These are phyloP conservation scores for Hipparchia sbordonii DNA, from an alignment of 2,888 invertebrate species.

Conservation along the genomic window DNA sequence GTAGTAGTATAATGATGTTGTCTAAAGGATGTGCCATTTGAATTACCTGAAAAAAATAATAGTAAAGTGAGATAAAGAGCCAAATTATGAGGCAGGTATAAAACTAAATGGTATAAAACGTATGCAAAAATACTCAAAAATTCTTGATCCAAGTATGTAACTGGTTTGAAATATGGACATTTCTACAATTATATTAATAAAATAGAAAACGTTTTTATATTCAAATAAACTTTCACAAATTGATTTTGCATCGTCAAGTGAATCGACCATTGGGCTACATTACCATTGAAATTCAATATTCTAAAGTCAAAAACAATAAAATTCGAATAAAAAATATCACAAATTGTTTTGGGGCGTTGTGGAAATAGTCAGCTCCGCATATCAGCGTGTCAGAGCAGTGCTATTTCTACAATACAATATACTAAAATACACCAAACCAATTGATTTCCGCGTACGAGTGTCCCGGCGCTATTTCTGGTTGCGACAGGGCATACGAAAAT, in stretches of 20 bases:
- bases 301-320: too few relatives aligned
- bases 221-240: neutral
- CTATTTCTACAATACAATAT: conserved; percentile 53
- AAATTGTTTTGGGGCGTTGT: neutral
- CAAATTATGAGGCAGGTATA: neutral
- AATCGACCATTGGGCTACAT: too few relatives aligned
- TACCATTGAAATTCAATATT: too few relatives aligned
- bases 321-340: too few relatives aligned
- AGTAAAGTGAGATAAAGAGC: neutral
- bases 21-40: neutral
- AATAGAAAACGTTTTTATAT: too few relatives aligned
- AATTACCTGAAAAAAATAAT: conserved; percentile 11
- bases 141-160: too few relatives aligned
- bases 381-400: conserved; percentile 27
- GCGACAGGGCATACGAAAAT: conserved; percentile 15
- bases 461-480: conserved; percentile 53
- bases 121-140: too few relatives aligned
- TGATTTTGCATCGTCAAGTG: too few relatives aligned
- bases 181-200: too few relatives aligned
- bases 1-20: neutral
- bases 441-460: conserved; percentile 58
- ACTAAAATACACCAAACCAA: conserved; percentile 44
- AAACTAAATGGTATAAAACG: too few relatives aligned
- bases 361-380: conserved; percentile 2
- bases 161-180: too few relatives aligned